phyloP scores from a whole-genome alignment of 2,797 vertebrate genomes.

The Mormyrops attenuatus region DNA sequence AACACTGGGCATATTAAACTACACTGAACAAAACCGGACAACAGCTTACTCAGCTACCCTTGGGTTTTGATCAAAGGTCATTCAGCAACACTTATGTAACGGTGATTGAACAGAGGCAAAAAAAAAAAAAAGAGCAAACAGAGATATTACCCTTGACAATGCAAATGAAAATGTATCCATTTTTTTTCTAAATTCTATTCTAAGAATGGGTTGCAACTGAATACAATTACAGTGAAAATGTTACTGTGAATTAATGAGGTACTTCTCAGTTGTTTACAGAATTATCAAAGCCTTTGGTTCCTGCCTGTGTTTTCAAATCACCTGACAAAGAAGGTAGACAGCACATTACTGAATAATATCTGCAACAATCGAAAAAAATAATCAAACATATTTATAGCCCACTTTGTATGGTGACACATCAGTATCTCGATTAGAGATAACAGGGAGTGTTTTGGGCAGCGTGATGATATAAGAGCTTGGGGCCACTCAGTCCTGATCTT shows the following conservation, averaged over 20 bases:
- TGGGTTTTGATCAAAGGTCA: background rate
- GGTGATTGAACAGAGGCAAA: background rate
- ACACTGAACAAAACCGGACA: background rate
- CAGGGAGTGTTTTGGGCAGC: background rate
- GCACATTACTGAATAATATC: background rate
- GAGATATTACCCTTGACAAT: background rate
- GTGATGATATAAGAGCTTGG: background rate
- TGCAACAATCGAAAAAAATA: background rate
- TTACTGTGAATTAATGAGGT: background rate
- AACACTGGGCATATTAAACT: background rate
- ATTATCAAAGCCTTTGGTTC: background rate
- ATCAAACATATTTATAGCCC: background rate
- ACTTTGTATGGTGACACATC: background rate
- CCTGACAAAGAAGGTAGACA: background rate
- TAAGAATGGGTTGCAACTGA: background rate
- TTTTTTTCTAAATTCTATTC: background rate
- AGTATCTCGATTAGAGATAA: background rate
- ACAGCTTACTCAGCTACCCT: background rate
- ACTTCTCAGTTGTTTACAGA: background rate
- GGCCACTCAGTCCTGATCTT: background rate
- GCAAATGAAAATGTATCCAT: background rate
- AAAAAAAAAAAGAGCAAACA: background rate
- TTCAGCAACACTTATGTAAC: constrained; percentile 8
- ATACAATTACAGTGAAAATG: constrained; percentile 6
- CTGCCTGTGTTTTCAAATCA: background rate